phyloP scores from a whole-genome alignment of 2,888 invertebrate genomes.

The Anorthoa munda region DNA sequence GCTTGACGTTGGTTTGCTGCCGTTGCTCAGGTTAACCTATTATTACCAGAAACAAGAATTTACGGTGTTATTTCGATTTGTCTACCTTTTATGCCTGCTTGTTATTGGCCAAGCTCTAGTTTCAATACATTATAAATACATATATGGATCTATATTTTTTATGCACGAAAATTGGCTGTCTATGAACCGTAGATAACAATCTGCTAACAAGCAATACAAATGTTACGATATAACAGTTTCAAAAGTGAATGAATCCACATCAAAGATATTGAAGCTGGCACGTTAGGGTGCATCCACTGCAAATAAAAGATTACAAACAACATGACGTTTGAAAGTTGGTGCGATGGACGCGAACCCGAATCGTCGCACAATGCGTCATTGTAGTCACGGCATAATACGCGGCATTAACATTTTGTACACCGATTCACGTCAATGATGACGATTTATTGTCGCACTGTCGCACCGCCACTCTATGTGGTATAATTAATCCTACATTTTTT shows the following conservation, averaged over 20 bases:
- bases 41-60: not conserved
- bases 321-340: constrained; percentile 81
- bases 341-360: constrained; percentile 77
- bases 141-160: too few species aligned
- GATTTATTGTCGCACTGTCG: constrained; percentile 85
- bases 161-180: not conserved
- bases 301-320: constrained; percentile 78
- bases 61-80: not conserved
- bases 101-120: not conserved
- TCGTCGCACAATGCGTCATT: constrained; percentile 88
- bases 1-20: not conserved
- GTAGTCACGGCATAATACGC: constrained; percentile 87
- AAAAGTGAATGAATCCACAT: constrained; percentile 63
- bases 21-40: constrained; percentile 3
- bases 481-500: constrained; percentile 85
- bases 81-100: too few species aligned
- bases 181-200: constrained; percentile 15
- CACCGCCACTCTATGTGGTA: constrained; percentile 79
- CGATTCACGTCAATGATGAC: constrained; percentile 89
- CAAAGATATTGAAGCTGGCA: constrained; percentile 72
- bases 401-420: constrained; percentile 89
- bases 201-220: constrained; percentile 21
- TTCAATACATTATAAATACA: not conserved
- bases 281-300: constrained; percentile 70
- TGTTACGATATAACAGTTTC: constrained; percentile 53